These are phyloP conservation scores for Schizopygopsis malacanthus DNA, from an alignment of 2,797 vertebrate genomes.

Conservation along the genomic window DNA sequence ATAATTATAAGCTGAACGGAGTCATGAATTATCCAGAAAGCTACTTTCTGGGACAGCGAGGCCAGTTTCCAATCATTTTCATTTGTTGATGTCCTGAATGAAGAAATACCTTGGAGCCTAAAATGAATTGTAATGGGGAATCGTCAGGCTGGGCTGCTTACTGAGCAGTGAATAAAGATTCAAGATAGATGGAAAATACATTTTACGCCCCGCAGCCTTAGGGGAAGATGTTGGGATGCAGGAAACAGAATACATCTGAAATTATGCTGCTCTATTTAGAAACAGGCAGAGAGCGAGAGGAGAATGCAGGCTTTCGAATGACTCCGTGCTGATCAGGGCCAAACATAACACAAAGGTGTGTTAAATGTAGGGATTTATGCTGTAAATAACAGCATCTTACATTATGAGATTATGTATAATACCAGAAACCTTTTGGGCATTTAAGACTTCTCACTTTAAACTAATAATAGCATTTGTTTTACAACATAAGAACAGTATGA, in stretches of 20 bases:
- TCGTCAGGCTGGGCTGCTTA: constrained; percentile 3
- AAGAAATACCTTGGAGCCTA: constrained; percentile 46
- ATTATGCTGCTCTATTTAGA: constrained; percentile 65
- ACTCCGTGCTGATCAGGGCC: constrained; percentile 51
- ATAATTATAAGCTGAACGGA: constrained; percentile 60
- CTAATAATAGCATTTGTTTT: not conserved
- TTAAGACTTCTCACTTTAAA: not conserved
- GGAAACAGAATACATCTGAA: constrained; percentile 66
- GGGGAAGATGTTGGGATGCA: constrained; percentile 52
- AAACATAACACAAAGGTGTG: constrained; percentile 22
- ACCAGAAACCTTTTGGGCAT: not conserved
- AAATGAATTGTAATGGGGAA: constrained; percentile 39
- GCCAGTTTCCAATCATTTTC: constrained; percentile 66
- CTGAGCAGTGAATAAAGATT: constrained; percentile 39
- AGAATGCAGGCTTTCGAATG: constrained; percentile 28
- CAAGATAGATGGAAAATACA: constrained; percentile 43
- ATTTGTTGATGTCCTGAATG: constrained; percentile 70
- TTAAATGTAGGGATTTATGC: constrained; percentile 11
- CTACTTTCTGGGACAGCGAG: constrained; percentile 66
- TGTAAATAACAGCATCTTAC: constrained; percentile 4
- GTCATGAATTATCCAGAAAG: constrained; percentile 55
- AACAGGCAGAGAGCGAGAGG: constrained; percentile 61
- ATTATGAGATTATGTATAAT: not conserved
- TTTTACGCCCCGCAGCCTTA: constrained; percentile 37
- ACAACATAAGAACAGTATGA: not conserved